Evolutionary conservation across 1,140 invertebrate species (phyloP), one percentile per base, ranked within the genome.

Genomic region (Drosophila varians): DNA sequence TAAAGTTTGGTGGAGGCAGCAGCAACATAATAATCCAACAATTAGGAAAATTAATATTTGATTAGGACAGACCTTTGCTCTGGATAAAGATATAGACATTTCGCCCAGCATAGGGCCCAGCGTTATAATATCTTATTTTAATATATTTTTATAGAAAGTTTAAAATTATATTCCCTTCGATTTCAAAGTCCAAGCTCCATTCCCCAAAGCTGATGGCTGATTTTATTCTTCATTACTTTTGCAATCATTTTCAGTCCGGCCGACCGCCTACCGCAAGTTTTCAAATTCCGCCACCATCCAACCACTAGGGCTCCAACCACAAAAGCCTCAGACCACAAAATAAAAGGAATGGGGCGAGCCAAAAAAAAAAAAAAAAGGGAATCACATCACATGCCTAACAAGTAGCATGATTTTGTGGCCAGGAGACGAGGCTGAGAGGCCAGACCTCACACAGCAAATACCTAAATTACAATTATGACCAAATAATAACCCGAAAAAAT

Each of bases 401-500:
- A 87, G 82, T 86, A 80, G 82, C 80, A 61, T 54, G 68, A 80
- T 58, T 82, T 69, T 61, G 76, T 46, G 76, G 76, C 45, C 56
- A 25, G 34, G 34, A 46, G 70, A 57, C 65, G 72, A 31, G 26
- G 3, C 7, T 3, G 19, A 14, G 72, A 31, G 26, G 3, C 7
- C 5, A 25, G 19, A 11, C 40, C 72, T 57, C 70, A 73, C 75
- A 86, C 72, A 54, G 61, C 82, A 87, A 87, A 86, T 77, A 87
- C 80, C 76, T 86, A 86, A 86, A 86, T 86, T 86, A 86, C 80
- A 86, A 86, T 86, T 86, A 86, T 87, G 82, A 74, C 72, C 80
- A 86, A 87, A 86, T 86, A 86, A 86, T 87, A 86, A 70, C 77
- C 82, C 82, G 76, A 86, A 86, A 84, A 86, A 86, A 79, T 79